Base-by-base conservation (phyloP, 1,140 invertebrate genomes). In the Drosophila sulfurigaster region DNA sequence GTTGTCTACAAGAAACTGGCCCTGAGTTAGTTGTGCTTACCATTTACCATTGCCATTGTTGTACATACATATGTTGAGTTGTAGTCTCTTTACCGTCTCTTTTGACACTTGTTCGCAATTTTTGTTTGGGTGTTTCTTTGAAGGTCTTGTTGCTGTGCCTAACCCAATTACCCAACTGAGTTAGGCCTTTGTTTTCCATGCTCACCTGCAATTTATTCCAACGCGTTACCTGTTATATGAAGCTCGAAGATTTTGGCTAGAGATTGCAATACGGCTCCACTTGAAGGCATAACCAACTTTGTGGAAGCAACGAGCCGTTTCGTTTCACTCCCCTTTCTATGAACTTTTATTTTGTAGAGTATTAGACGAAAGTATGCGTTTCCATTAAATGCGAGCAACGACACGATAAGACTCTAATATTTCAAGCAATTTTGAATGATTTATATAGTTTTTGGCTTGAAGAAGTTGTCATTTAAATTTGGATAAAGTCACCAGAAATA, bases 171-270 rank as follows among this genome's bases (percentile, higher is more conserved):
- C 48, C 10, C 46, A 59, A 52, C 58, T 45, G 28, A 38, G 54
- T 38, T 57, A 41, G 75, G 54, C 49, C 49, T 62, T 67, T 75
- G 20, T 65, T 51, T 63, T 63, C 59, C 57, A 73, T 79, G 59
- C 48, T 69, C 52, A 20, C 20, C 71, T 86, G 64, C 60, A 54
- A 79, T 79, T 81, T 60, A 8, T 13, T 13, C 30, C 35, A 51
- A 41, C 43, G 75, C 51, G 6, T 35, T 64, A 65, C 56, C 49
- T 49, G 82, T 76, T 86, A 81, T 81, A 70, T 73, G 82, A 87
- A 72, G 69, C 82, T 65, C 82, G 74, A 79, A 87, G 82, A 86
- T 87, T 73, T 87, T 43, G 82, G 41, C 62, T 70, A 46, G 62
- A 54, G 82, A 86, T 79, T 82, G 59, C 82, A 75, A 70, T 69